Evolutionary conservation across 2,797 vertebrate species (phyloP).

Genomic region (Streptopelia turtur): DNA sequence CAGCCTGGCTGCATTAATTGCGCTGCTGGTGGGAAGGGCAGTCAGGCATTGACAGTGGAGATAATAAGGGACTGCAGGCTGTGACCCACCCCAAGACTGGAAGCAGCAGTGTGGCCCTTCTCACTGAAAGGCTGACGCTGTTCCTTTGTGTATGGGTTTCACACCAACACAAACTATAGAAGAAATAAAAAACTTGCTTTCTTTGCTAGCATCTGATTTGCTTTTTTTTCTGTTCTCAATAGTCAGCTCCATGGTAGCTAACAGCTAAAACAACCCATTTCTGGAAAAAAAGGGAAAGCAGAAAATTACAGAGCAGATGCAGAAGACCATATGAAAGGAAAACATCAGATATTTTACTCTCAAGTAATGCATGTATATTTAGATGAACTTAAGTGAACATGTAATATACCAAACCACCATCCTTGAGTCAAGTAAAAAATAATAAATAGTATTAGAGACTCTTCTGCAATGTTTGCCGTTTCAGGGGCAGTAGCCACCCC

Average conservation of each 20-base stretch:
- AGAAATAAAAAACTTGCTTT: constrained; percentile 6
- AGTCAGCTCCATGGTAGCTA: neutral
- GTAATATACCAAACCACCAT: neutral
- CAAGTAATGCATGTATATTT: constrained; percentile 18
- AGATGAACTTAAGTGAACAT: constrained; percentile 10
- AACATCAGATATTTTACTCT: constrained; percentile 10
- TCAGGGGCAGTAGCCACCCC: neutral
- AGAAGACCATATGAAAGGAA: neutral
- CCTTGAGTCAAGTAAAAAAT: neutral
- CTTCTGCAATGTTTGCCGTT: neutral
- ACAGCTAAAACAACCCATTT: constrained; percentile 1
- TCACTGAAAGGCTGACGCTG: neutral
- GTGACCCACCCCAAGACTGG: neutral
- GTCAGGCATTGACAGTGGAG: neutral
- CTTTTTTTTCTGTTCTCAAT: neutral
- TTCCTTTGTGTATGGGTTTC: neutral
- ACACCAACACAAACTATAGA: neutral
- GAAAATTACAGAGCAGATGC: constrained; percentile 39
- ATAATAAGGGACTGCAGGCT: neutral
- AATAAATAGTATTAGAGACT: neutral
- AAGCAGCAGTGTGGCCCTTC: neutral
- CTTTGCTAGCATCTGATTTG: neutral
- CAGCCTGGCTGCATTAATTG: neutral
- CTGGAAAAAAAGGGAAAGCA: neutral
- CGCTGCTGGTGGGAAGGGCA: neutral